These are phyloP conservation scores for Eupithecia dodoneata DNA, from an alignment of 2,888 invertebrate genomes.

Conservation along the genomic window DNA sequence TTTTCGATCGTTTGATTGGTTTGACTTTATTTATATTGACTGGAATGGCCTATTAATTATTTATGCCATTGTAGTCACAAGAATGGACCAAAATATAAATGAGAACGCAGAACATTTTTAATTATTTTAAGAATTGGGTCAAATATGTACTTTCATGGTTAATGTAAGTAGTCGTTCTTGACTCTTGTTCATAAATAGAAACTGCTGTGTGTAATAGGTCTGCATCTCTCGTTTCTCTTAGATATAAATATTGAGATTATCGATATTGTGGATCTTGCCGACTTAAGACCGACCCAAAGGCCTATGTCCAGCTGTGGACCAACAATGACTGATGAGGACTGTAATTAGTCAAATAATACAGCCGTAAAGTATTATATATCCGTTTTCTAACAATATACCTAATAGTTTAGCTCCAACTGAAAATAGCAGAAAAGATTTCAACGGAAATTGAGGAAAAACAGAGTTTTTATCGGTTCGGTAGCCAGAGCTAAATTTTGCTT, in stretches of 20 bases:
- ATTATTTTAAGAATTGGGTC: background rate
- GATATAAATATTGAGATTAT: too few relatives aligned
- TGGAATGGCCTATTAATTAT: constrained; percentile 13
- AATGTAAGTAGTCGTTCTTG: background rate
- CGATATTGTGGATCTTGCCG: too few relatives aligned
- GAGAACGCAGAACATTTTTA: background rate
- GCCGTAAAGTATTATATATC: background rate
- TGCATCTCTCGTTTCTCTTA: too few relatives aligned
- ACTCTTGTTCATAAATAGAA: too few relatives aligned
- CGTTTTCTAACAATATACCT: background rate
- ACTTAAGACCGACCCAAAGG: too few relatives aligned
- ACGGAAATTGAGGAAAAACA: constrained; percentile 24
- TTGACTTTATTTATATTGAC: constrained; percentile 50
- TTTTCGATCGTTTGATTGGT: constrained; percentile 65
- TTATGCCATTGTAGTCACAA: constrained; percentile 39
- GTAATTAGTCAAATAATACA: background rate
- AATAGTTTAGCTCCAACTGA: background rate
- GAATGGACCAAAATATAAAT: background rate
- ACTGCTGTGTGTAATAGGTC: too few relatives aligned
- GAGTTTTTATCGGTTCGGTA: constrained; percentile 14
- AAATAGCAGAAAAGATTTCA: background rate
- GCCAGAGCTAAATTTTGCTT: constrained; percentile 17
- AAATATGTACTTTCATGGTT: background rate
- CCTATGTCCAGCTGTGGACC: too few relatives aligned
- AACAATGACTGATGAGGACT: too few relatives aligned